phyloP scores from a whole-genome alignment of 2,888 invertebrate species.

The Drosophila flavopinicola region DNA sequence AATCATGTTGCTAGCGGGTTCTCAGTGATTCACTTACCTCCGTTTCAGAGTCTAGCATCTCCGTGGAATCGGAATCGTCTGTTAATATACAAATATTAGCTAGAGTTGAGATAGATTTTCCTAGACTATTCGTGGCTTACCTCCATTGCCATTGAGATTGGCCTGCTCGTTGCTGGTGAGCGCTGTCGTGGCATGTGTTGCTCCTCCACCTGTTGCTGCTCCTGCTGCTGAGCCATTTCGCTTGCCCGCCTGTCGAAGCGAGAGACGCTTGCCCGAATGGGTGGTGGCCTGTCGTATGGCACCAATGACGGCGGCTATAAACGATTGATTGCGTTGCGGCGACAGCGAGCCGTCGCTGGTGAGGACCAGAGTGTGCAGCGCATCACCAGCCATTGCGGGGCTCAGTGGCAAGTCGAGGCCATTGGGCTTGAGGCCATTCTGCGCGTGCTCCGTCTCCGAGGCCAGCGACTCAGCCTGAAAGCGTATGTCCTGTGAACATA shows the following conservation, averaged over 20 bases:
- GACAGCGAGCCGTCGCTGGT: constrained; percentile 85
- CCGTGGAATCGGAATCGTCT: constrained; percentile 90
- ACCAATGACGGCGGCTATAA: constrained; percentile 90
- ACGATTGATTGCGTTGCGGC: constrained; percentile 88
- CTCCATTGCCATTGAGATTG: constrained; percentile 56
- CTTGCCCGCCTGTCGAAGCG: constrained; percentile 77
- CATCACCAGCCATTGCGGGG: constrained; percentile 43
- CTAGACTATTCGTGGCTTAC: constrained; percentile 26
- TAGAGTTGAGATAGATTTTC: not conserved
- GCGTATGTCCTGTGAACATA: constrained; percentile 87
- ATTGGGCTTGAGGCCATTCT: constrained; percentile 84
- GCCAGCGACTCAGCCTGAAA: constrained; percentile 91
- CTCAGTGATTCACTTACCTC: constrained; percentile 84
- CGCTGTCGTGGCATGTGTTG: constrained; percentile 10
- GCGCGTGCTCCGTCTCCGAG: constrained; percentile 89
- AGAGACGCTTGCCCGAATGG: constrained; percentile 81
- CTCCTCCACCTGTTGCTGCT: constrained; percentile 1
- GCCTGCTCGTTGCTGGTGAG: constrained; percentile 34
- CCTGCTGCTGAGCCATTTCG: constrained; percentile 67
- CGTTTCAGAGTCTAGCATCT: constrained; percentile 92
- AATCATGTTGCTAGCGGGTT: no score
- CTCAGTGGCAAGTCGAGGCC: constrained; percentile 68
- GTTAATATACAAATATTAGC: constrained; percentile 2
- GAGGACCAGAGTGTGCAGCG: constrained; percentile 63
- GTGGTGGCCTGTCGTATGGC: constrained; percentile 87